Evolutionary conservation across 2,888 invertebrate species (phyloP).

Genomic region (Apoda limacodes): DNA sequence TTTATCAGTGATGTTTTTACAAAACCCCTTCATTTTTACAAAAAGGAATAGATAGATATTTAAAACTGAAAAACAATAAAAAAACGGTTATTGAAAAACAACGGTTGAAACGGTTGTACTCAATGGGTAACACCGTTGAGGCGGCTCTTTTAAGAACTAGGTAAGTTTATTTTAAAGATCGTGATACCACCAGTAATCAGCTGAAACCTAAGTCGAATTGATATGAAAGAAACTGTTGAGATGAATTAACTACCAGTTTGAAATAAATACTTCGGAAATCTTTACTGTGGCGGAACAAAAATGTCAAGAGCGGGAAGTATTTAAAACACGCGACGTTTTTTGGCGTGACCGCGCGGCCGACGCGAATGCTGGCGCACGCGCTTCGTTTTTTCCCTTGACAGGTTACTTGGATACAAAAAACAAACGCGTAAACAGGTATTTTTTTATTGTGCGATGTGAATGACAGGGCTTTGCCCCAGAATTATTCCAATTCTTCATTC

Average conservation of each 20-base stretch:
- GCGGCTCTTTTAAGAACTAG: no score
- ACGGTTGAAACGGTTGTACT: no score
- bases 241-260: conserved; percentile 33
- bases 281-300: conserved; percentile 25
- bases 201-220: conserved; percentile 44
- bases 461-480: conserved; percentile 11
- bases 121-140: no score
- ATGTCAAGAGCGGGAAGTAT: conserved; percentile 49
- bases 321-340: conserved; percentile 48
- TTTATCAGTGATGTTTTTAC: no score
- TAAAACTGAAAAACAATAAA: no score
- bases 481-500: no score
- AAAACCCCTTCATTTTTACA: no score
- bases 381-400: conserved; percentile 28
- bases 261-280: conserved; percentile 19
- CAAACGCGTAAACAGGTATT: conserved; percentile 44
- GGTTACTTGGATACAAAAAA: conserved; percentile 23
- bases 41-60: no score
- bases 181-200: conserved; percentile 46
- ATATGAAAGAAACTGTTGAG: conserved; percentile 41
- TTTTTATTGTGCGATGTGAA: conserved; percentile 26
- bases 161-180: conserved; percentile 30
- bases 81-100: no score
- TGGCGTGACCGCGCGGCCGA: conserved; percentile 46
- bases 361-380: conserved; percentile 32